Evolutionary conservation across 2,888 invertebrate species (phyloP).

Genomic region (Andrena minutula): DNA sequence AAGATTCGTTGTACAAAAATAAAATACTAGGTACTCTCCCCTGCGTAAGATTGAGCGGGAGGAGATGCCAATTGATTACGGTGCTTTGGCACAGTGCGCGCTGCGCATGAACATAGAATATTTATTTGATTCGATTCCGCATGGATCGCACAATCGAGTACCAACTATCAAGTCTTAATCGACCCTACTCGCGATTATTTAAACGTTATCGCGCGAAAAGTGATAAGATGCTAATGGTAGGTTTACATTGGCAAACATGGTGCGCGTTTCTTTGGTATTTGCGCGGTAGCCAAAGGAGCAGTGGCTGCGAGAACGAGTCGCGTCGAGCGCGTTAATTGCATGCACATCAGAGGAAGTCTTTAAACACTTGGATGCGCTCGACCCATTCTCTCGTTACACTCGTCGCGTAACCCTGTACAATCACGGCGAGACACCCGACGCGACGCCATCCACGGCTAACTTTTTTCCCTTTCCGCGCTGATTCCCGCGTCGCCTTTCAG

Average conservation of each 20-base stretch:
- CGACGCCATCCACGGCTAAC: conserved; percentile 37
- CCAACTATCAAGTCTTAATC: not conserved
- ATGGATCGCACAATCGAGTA: not conserved
- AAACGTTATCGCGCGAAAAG: not conserved
- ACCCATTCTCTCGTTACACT: conserved; percentile 30
- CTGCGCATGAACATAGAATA: not conserved
- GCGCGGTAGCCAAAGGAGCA: not conserved
- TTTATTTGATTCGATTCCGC: not conserved
- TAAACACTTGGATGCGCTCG: conserved; percentile 55
- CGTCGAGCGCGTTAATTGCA: conserved; percentile 54
- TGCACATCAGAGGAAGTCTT: conserved; percentile 48
- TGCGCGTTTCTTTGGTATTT: conserved; percentile 23
- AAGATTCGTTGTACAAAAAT: conserved; percentile 10
- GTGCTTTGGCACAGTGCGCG: not conserved
- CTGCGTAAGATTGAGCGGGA: not conserved
- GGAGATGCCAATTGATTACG: not conserved
- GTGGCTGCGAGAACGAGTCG: not conserved
- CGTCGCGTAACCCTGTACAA: conserved; percentile 35
- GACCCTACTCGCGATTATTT: not conserved
- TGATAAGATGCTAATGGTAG: not conserved
- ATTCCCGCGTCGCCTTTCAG: conserved; percentile 30
- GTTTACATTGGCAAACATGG: not conserved
- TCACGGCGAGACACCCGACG: conserved; percentile 42
- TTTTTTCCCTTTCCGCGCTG: conserved; percentile 44
- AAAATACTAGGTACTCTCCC: not conserved